phyloP scores from a whole-genome alignment of 2,888 invertebrate species.

The Horisme vitalbata region DNA sequence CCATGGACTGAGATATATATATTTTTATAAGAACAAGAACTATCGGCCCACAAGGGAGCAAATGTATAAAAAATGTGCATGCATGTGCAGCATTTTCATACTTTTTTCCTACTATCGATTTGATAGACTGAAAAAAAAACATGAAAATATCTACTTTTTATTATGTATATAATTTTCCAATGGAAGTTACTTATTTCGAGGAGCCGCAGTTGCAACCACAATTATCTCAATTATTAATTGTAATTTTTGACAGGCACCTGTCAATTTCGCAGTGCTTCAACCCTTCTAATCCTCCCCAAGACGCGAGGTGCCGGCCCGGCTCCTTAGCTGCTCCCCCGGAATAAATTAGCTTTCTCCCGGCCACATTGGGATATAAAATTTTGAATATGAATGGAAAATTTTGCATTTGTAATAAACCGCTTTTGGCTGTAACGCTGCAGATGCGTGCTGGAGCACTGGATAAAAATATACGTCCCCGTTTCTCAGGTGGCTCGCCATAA shows the following conservation, averaged over 20 bases:
- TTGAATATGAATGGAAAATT: constrained; percentile 95
- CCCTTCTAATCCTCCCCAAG: constrained; percentile 81
- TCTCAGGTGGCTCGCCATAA: constrained; percentile 81
- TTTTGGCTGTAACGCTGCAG: constrained; percentile 78
- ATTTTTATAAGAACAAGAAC: too few relatives aligned
- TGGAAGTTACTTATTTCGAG: not conserved
- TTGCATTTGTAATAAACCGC: constrained; percentile 92
- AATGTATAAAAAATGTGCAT: too few relatives aligned
- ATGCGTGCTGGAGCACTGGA: constrained; percentile 72
- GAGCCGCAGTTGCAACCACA: constrained; percentile 49
- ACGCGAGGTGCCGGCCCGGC: constrained; percentile 70
- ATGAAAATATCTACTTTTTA: too few relatives aligned
- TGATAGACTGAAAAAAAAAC: too few relatives aligned
- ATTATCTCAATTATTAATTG: constrained; percentile 80
- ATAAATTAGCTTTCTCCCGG: constrained; percentile 89
- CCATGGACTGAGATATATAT: too few relatives aligned
- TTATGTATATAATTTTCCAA: too few relatives aligned
- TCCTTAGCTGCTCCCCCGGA: constrained; percentile 81
- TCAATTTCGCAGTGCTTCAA: constrained; percentile 78
- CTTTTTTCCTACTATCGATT: too few relatives aligned
- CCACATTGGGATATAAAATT: constrained; percentile 92
- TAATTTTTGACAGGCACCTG: constrained; percentile 83
- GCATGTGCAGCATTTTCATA: too few relatives aligned
- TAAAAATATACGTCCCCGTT: constrained; percentile 70
- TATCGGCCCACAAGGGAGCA: too few relatives aligned